A percentile compares a stretch with the other conserved stretches of the same genome.
phyloP scores from a whole-genome alignment of 2,888 invertebrate genomes.

The Griposia aprilina region DNA sequence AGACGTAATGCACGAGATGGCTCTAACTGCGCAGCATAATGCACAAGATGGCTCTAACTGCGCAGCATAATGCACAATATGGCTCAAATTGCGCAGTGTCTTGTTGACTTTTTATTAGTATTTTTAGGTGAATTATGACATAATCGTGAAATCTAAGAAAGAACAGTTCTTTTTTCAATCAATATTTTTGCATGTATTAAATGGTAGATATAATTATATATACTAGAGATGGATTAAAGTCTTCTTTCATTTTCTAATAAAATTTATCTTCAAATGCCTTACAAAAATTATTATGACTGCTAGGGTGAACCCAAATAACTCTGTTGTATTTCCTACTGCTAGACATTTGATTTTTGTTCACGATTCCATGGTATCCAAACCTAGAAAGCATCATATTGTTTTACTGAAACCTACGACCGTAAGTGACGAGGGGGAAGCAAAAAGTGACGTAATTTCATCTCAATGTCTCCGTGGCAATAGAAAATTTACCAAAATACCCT shows the following conservation, averaged over 20 bases:
- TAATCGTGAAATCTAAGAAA: not conserved
- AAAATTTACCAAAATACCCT: constrained; percentile 16
- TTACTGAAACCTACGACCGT: not conserved
- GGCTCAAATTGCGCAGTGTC: not conserved
- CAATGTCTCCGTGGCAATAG: not conserved
- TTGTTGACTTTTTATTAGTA: no score
- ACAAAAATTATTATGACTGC: no score
- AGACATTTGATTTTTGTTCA: not conserved
- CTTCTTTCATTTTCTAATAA: not conserved
- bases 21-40: constrained; percentile 1
- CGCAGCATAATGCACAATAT: constrained; percentile 15
- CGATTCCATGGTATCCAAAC: not conserved
- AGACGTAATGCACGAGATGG: constrained; percentile 9
- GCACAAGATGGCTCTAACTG: not conserved
- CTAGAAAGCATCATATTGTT: not conserved
- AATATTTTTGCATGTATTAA: not conserved
- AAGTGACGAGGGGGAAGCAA: not conserved
- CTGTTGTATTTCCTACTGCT: not conserved
- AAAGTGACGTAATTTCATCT: constrained; percentile 16
- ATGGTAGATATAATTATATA: no score
- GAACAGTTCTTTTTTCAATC: no score
- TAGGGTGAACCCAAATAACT: no score
- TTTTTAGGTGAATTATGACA: not conserved
- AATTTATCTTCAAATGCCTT: no score
- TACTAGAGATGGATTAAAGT: not conserved